Conservation (phyloP, 2,888 invertebrate species). For the Dione juno region DNA sequence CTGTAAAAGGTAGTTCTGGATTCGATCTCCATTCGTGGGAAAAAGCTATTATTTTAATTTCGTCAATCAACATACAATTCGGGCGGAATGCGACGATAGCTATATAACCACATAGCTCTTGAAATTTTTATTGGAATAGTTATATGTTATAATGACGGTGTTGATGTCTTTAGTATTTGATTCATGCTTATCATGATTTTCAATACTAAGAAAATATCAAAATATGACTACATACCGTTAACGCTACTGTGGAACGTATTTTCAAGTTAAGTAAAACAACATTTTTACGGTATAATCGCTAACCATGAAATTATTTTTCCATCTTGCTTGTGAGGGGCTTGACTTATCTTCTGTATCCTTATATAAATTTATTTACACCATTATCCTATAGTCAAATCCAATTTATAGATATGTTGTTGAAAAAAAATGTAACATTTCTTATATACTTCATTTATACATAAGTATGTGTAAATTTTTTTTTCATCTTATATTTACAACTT, state of each 20-base stretch:
- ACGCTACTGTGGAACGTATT: not conserved
- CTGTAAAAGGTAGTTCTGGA: too few species aligned
- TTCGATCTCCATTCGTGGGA: too few species aligned
- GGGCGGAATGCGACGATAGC: too few species aligned
- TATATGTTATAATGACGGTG: too few species aligned
- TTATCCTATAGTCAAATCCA: not conserved
- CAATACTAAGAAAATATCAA: not conserved
- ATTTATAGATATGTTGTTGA: not conserved
- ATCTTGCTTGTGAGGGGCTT: not conserved
- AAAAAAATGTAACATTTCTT: too few species aligned
- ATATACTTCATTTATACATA: too few species aligned
- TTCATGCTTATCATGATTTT: not conserved
- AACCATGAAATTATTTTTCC: slow-evolving; percentile 22
- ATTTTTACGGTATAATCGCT: slow-evolving; percentile 8
- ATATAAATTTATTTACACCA: slow-evolving; percentile 5
- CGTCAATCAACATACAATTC: too few species aligned
- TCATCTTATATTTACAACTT: too few species aligned
- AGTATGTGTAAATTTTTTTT: too few species aligned
- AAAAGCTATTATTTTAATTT: too few species aligned
- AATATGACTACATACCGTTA: not conserved
- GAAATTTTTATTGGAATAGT: too few species aligned
- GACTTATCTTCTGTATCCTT: not conserved
- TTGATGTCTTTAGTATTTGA: not conserved
- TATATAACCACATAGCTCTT: too few species aligned
- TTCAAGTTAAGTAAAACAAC: slow-evolving; percentile 5